Percentiles rank a stretch among this genome's conserved stretches.
phyloP scores from a whole-genome alignment of 1,140 invertebrate genomes.

The Adelges cooleyi region DNA sequence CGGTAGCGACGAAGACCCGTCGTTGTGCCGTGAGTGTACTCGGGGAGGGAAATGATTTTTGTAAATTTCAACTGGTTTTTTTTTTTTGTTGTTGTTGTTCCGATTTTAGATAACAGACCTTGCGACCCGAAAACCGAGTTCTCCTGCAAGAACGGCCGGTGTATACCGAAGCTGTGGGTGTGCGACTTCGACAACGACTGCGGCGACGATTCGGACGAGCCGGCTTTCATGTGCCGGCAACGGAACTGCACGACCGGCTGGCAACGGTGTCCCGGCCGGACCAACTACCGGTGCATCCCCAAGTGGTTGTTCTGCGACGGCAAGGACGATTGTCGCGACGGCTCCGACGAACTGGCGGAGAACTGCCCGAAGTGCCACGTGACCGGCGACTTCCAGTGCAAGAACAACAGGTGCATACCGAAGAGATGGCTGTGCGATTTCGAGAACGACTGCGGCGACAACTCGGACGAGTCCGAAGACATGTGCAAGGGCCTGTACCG shows the following conservation, averaged over 20 bases:
- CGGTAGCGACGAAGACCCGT: slow-evolving; percentile 81
- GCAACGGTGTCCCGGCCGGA: slow-evolving; percentile 76
- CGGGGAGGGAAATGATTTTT: no score
- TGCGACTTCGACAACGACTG: slow-evolving; percentile 90
- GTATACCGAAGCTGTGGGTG: slow-evolving; percentile 91
- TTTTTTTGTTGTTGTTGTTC: background rate
- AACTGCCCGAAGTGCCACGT: slow-evolving; percentile 79
- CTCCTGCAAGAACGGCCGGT: slow-evolving; percentile 78
- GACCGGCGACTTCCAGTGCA: slow-evolving; percentile 83
- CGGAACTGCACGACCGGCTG: slow-evolving; percentile 83
- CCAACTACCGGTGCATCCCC: slow-evolving; percentile 86
- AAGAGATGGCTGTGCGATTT: slow-evolving; percentile 92
- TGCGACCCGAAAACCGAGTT: slow-evolving; percentile 79
- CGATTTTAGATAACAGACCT: slow-evolving; percentile 53
- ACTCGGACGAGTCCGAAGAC: slow-evolving; percentile 70
- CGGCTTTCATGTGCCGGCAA: slow-evolving; percentile 80
- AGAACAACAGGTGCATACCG: slow-evolving; percentile 84
- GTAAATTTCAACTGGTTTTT: no score
- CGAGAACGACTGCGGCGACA: slow-evolving; percentile 90
- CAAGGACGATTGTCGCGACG: slow-evolving; percentile 82
- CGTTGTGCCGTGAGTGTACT: slow-evolving; percentile 60
- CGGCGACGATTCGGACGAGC: slow-evolving; percentile 88
- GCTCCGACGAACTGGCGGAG: slow-evolving; percentile 76
- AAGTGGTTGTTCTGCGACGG: slow-evolving; percentile 93
- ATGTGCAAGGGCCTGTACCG: slow-evolving; percentile 68